Conservation (phyloP, 2,797 vertebrate species). For the Poecilia gillii region DNA sequence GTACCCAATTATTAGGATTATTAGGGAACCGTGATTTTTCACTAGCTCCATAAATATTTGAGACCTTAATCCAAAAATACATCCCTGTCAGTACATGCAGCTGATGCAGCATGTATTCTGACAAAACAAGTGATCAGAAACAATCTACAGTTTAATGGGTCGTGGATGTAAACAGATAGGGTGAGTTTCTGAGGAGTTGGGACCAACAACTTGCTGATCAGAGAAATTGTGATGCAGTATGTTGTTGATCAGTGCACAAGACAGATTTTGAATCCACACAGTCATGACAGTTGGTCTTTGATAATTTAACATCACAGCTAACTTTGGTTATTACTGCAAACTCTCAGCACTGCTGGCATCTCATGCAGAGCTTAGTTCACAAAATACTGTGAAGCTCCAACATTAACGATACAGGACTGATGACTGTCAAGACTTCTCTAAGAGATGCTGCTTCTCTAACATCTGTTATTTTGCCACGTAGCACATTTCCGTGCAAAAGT, state of each 20-base stretch:
- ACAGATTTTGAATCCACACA: neutral
- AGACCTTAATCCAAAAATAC: neutral
- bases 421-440: neutral
- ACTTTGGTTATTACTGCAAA: neutral
- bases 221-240: neutral
- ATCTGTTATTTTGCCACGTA: neutral
- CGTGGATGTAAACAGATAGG: neutral
- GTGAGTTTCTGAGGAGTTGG: neutral
- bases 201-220: neutral
- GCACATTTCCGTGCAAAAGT: neutral
- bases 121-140: neutral
- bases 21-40: neutral
- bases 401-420: conserved; percentile 17
- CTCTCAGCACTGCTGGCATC: neutral
- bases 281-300: neutral
- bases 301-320: neutral
- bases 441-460: neutral
- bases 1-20: too few species aligned
- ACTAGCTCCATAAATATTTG: neutral
- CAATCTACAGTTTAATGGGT: neutral
- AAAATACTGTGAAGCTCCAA: conserved; percentile 14
- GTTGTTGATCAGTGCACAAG: neutral
- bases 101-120: neutral
- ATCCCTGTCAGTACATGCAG: neutral
- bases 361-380: conserved; percentile 10